Evolutionary conservation across 2,113 vertebrate genomes (phyloP).

Genomic region (Onychostoma macrolepis): DNA sequence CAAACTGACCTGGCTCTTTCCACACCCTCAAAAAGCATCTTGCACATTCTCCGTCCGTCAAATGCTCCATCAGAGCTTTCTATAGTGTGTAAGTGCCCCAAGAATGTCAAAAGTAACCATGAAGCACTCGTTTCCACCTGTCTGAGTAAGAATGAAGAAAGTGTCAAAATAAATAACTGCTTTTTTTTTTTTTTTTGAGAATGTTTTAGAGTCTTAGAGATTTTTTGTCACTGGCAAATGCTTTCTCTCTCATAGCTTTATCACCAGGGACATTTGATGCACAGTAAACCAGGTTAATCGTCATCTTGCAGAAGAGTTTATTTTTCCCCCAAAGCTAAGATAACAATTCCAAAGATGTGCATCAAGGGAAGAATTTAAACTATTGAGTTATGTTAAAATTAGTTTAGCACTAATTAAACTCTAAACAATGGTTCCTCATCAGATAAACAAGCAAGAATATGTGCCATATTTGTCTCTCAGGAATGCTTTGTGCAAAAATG

Average conservation of each 20-base stretch:
- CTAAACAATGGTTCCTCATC: neutral
- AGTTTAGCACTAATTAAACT: neutral
- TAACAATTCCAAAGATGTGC: constrained; percentile 20
- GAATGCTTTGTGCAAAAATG: neutral
- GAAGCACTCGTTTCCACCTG: neutral
- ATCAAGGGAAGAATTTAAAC: neutral
- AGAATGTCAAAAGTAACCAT: neutral
- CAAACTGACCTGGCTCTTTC: neutral
- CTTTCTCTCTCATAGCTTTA: neutral
- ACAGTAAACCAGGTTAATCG: neutral
- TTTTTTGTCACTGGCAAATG: neutral
- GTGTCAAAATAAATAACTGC: constrained; percentile 11
- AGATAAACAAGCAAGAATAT: neutral
- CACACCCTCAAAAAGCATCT: neutral
- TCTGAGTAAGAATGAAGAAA: constrained; percentile 17
- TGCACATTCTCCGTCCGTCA: neutral
- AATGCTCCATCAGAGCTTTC: constrained; percentile 1
- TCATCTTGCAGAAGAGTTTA: neutral
- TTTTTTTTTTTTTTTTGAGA: neutral
- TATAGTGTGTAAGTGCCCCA: neutral
- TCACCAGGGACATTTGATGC: neutral
- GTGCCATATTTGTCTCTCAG: neutral
- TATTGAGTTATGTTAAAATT: neutral
- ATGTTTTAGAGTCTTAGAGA: neutral
- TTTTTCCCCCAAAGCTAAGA: neutral